Base-by-base conservation (phyloP, 2,888 invertebrate genomes). In the Scaptomyza flava region DNA sequence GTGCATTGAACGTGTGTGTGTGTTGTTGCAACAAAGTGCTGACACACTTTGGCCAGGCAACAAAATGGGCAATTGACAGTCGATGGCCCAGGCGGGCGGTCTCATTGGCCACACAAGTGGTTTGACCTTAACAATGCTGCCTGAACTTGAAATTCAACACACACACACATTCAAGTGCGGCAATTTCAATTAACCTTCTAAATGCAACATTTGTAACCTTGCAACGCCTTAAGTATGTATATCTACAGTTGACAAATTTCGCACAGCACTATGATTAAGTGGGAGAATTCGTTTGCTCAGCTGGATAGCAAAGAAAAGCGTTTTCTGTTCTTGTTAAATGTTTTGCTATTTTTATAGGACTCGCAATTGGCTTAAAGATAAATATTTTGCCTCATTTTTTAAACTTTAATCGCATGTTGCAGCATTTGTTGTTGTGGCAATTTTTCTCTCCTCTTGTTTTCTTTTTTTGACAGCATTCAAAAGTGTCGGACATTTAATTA, bases 31-130 rank as follows among this genome's bases (percentile, higher is more conserved):
- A 57, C 60, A 51, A 68, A 73, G 87, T 87, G 87, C 87, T 87
- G 82, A 83, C 82, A 83, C 82, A 83, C 82, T 83, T 83, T 87
- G 83, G 53, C 77, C 83, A 82, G 77, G 66, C 82, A 46, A 51
- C 31, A 14, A 23, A 30, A 50, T 0, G 38, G 54, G 50, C 62
- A 86, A 74, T 62, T 77, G 77, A 62, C 54, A 74, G 52, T 43
- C 61, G 36, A 9, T 5, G 7, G 57, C 50, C 46, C 45, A 23
- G 50, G 65, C 64, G 46, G 72, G 72, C 51, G 72, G 67, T 65
- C 51, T 31, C 52, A 38, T 60, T 12, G 87, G 65, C 82, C 82
- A 87, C 84, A 87, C 81, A 88, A 87, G 89, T 84, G 84, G 87
- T 88, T 88, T 88, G 87, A 84, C 89, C 84, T 84, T 88, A 70